Conservation (phyloP, 2,797 vertebrate genomes). For the Catamblyrhynchus diadema region DNA sequence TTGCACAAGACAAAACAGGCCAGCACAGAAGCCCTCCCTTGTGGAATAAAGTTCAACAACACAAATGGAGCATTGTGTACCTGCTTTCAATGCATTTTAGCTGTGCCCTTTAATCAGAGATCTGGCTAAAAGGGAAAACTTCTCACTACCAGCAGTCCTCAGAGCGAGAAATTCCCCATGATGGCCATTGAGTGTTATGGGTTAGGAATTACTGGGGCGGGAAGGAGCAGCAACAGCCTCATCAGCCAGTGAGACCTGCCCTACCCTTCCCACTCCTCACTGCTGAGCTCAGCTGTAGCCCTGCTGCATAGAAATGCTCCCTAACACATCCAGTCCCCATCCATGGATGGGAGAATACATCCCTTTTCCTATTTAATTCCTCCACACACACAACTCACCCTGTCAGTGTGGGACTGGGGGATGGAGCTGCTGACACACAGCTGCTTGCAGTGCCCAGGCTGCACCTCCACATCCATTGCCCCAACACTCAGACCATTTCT, state of each 20-base stretch:
- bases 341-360: not conserved
- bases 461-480: not conserved
- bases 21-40: not conserved
- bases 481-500: not conserved
- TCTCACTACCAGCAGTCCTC: not conserved
- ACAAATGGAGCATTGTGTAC: not conserved
- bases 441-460: fast-evolving
- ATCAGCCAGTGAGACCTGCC: not conserved
- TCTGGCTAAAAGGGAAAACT: not conserved
- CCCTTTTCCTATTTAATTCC: not conserved
- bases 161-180: not conserved
- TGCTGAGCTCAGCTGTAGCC: not conserved
- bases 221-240: not conserved
- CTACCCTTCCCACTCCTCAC: not conserved
- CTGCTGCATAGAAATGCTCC: not conserved
- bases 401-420: fast-evolving
- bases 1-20: not conserved
- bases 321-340: not conserved
- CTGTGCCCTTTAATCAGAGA: not conserved
- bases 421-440: not conserved
- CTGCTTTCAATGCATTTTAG: not conserved
- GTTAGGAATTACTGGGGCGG: not conserved
- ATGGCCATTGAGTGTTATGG: not conserved
- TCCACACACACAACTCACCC: not conserved
- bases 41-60: not conserved